Conservation (phyloP, 2,113 vertebrate genomes). For the Myotis davidii region DNA sequence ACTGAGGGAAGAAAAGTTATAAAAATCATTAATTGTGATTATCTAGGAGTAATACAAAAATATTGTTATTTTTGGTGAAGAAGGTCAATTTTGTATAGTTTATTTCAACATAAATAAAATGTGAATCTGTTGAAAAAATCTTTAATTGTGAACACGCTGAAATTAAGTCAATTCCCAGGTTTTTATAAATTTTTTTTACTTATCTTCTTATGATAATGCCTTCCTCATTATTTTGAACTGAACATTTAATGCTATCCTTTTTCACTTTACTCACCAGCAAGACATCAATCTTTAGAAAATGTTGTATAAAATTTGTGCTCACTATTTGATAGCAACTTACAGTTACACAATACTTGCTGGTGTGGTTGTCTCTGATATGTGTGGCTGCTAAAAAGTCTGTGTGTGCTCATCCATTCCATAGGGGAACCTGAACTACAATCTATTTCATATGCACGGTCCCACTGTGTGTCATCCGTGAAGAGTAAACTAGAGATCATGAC, state of each 20-base stretch:
- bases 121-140: slow-evolving; percentile 83
- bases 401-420: neutral
- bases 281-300: slow-evolving; percentile 10
- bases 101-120: slow-evolving; percentile 87
- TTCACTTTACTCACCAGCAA: neutral
- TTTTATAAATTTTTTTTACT: neutral
- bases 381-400: neutral
- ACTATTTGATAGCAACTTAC: neutral
- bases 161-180: neutral
- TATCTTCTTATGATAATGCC: neutral
- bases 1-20: neutral
- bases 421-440: neutral
- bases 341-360: neutral
- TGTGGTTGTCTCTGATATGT: neutral
- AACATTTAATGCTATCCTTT: neutral
- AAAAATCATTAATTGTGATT: slow-evolving; percentile 58
- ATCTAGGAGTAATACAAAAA: slow-evolving; percentile 78
- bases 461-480: neutral
- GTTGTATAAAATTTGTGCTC: neutral
- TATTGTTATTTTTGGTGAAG: slow-evolving; percentile 85
- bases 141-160: neutral
- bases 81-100: slow-evolving; percentile 86
- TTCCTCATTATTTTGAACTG: neutral
- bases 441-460: neutral
- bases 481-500: neutral